Percentiles rank a stretch among this genome's conserved stretches.
These are phyloP conservation scores for Megaceryle maxima DNA, from an alignment of 2,113 vertebrate genomes.

Conservation along the genomic window DNA sequence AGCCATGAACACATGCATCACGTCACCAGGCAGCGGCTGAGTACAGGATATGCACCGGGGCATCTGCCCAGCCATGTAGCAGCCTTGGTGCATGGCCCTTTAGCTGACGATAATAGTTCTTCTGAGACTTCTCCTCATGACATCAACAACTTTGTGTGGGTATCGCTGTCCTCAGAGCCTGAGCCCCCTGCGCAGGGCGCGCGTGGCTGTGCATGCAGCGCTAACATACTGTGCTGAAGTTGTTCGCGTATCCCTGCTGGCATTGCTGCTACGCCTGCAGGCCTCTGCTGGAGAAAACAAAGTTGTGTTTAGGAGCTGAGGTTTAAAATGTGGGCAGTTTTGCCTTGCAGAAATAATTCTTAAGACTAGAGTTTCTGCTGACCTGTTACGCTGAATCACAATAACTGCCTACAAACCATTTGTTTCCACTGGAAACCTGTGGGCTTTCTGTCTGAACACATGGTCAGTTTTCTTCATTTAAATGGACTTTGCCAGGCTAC, in stretches of 20 bases:
- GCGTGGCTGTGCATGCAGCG: accelerated
- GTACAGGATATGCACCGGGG: neutral
- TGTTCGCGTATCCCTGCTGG: neutral
- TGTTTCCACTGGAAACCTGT: neutral
- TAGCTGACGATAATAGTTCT: neutral
- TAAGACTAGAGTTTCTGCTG: neutral
- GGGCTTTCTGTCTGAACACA: neutral
- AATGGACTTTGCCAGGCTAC: neutral
- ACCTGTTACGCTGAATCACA: neutral
- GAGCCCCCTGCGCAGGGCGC: accelerated
- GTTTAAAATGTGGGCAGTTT: neutral
- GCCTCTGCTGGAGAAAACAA: neutral
- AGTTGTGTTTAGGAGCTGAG: neutral
- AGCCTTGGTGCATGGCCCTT: neutral
- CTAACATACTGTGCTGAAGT: accelerated
- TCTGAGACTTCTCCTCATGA: accelerated
- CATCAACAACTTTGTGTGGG: accelerated
- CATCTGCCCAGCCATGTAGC: neutral
- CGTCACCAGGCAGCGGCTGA: neutral
- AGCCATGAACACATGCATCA: accelerated
- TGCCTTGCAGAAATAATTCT: neutral
- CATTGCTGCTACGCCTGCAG: neutral
- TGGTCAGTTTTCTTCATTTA: neutral
- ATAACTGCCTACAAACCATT: neutral
- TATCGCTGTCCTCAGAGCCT: accelerated